Base-by-base conservation (phyloP, 1,140 invertebrate species). In the Ericerus pela region DNA sequence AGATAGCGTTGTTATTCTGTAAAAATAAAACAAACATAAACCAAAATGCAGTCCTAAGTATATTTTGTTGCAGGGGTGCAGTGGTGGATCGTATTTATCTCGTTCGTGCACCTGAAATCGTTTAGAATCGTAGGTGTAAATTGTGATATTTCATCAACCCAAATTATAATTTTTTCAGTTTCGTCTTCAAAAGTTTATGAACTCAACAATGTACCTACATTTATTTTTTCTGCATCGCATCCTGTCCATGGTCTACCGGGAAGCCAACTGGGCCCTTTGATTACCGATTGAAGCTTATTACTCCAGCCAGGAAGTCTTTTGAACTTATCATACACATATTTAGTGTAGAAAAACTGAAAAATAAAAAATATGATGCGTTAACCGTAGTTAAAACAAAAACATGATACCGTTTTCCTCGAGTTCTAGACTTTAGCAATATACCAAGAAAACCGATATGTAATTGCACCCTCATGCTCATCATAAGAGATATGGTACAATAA, bases 221-320 rank as follows among this genome's bases (percentile, higher is more conserved):
- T 78, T 36, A 85, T 72, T 71, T 90, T 85, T 62, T 82, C 77
- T 61, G 80, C 74, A 24, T 82, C 79, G 18, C 80, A 69, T n/a
- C 88, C 89, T 1, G 87, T 75, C 64, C 88, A 74, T 0, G 87
- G 82, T 53, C 75, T 77, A 2, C 87, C 88, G 2, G 88, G 87
- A 51, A 77, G 70, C 89, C 90, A 94, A 61, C 88, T 89, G 0
- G 90, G 90, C 5, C 90, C 88, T 69, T 85, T 88, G 65, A 87
- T 79, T 1, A 88, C 62, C 0, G 80, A 79, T 1, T 75, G 76
- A 0, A 91, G 60, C 64, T 82, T 85, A 61, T 91, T 65, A 51
- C 67, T 64, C 73, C 72, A 73, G 26, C 68, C 71, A 55, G 70
- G 64, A 70, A 82, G 74, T 18, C 65, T 65, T 47, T 75, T 63